Conservation (phyloP, 2,113 vertebrate genomes). For the Astur gentilis region DNA sequence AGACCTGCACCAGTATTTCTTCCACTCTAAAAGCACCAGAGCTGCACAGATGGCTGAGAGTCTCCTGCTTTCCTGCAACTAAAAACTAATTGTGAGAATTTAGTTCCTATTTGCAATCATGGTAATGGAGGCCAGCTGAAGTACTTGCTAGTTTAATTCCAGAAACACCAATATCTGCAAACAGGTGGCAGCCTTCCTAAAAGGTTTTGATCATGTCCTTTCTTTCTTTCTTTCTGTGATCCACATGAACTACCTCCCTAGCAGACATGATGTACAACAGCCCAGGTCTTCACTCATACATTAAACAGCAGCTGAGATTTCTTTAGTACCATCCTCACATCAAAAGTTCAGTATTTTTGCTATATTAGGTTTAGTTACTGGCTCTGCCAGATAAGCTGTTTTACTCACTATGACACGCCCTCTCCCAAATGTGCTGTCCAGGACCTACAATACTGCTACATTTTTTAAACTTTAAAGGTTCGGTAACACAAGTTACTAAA, state of each 20-base stretch:
- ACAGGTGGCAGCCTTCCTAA: background rate
- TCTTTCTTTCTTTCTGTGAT: background rate
- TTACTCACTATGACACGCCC: background rate
- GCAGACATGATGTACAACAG: background rate
- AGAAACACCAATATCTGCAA: background rate
- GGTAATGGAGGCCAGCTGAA: background rate
- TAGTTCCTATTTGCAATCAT: background rate
- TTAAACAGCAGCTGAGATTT: background rate
- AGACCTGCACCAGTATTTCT: background rate
- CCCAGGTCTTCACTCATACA: background rate
- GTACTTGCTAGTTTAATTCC: background rate
- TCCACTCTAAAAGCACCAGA: background rate
- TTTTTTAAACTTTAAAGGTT: background rate
- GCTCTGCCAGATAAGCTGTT: background rate
- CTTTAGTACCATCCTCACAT: background rate
- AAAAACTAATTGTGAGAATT: background rate
- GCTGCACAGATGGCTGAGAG: background rate
- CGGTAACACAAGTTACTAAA: background rate
- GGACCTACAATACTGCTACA: background rate
- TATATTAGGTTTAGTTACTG: rapidly evolving
- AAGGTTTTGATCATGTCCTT: background rate
- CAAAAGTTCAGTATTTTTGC: background rate
- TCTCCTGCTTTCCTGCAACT: background rate
- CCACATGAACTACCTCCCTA: background rate
- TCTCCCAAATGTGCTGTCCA: background rate